A percentile compares a stretch with the other conserved stretches of the same genome.
Evolutionary conservation across 2,797 vertebrate genomes (phyloP).

Genomic region (Danio jaintianensis): DNA sequence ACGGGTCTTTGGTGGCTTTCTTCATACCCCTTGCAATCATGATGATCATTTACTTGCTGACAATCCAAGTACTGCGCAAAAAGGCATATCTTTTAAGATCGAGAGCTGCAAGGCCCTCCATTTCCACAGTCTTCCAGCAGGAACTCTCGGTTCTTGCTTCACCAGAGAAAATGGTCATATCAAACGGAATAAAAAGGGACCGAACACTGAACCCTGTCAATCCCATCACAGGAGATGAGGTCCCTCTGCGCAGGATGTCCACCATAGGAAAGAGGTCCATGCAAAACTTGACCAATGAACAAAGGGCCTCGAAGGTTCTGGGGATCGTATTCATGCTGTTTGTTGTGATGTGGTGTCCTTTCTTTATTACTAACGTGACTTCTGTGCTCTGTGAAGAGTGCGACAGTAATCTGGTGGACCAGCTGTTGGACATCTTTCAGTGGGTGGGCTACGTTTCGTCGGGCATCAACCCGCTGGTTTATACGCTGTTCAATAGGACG

Average conservation of each 20-base stretch:
- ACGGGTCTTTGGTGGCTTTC: constrained; percentile 91
- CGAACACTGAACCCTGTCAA: constrained; percentile 56
- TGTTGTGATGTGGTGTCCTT: constrained; percentile 98
- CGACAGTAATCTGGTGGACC: constrained; percentile 78
- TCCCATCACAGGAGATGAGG: constrained; percentile 65
- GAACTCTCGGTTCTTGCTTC: constrained; percentile 75
- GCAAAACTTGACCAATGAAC: constrained; percentile 94
- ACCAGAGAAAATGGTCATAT: constrained; percentile 81
- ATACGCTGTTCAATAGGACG: constrained; percentile 97
- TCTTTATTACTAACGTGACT: constrained; percentile 96
- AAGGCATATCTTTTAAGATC: constrained; percentile 90
- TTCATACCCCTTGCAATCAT: constrained; percentile 93
- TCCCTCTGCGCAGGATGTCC: constrained; percentile 83
- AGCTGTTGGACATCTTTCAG: constrained; percentile 94
- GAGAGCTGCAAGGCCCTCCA: constrained; percentile 79
- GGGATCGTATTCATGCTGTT: constrained; percentile 97
- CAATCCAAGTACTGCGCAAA: constrained; percentile 89
- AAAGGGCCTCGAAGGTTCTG: constrained; percentile 95
- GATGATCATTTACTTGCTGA: constrained; percentile 95
- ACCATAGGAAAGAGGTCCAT: constrained; percentile 91
- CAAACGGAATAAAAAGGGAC: constrained; percentile 75
- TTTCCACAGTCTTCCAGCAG: constrained; percentile 88
- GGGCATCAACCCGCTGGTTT: constrained; percentile 95
- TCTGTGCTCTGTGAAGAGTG: constrained; percentile 90
- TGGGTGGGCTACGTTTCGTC: constrained; percentile 98